Percentiles rank a stretch among this genome's conserved stretches.
Evolutionary conservation across 2,797 vertebrate species (phyloP).

Genomic region (Galaxias olidus): DNA sequence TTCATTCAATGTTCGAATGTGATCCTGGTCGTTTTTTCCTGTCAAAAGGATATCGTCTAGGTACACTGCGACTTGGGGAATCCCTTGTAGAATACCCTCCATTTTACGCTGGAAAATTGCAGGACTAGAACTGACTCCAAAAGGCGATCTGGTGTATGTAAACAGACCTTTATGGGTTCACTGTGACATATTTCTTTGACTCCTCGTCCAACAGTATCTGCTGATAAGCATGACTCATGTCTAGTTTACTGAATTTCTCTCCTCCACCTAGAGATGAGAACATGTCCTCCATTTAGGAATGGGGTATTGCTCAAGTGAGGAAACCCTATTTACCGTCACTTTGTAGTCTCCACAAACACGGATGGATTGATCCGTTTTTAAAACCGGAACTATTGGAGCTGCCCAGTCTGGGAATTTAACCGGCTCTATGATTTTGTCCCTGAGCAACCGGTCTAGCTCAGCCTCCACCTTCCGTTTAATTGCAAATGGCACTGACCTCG

Average conservation of each 20-base stretch:
- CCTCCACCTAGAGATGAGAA: constrained; percentile 1
- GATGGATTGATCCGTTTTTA: constrained; percentile 6
- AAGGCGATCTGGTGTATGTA: constrained; percentile 21
- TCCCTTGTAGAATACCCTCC: constrained; percentile 11
- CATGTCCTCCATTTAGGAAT: constrained; percentile 27
- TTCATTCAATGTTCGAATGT: too few species aligned
- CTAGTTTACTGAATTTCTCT: constrained; percentile 17
- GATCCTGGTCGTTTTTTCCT: too few species aligned
- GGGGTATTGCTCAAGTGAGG: constrained; percentile 22
- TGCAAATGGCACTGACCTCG: constrained; percentile 19
- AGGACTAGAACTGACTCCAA: constrained; percentile 14
- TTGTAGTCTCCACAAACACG: constrained; percentile 29
- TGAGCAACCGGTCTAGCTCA: constrained; percentile 6
- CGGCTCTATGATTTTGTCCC: constrained; percentile 16
- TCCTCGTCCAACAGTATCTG: constrained; percentile 20
- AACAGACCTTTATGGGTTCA: constrained; percentile 24
- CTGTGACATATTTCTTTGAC: constrained; percentile 13
- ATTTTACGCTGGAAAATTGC: constrained; percentile 21
- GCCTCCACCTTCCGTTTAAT: constrained; percentile 11
- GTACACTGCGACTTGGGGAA: background rate
- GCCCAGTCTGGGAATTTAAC: constrained; percentile 27
- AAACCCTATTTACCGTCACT: constrained; percentile 15
- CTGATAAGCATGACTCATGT: constrained; percentile 28
- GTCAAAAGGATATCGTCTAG: too few species aligned
- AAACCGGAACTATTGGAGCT: constrained; percentile 11